phyloP scores from a whole-genome alignment of 2,113 vertebrate species.

The Ictalurus punctatus region DNA sequence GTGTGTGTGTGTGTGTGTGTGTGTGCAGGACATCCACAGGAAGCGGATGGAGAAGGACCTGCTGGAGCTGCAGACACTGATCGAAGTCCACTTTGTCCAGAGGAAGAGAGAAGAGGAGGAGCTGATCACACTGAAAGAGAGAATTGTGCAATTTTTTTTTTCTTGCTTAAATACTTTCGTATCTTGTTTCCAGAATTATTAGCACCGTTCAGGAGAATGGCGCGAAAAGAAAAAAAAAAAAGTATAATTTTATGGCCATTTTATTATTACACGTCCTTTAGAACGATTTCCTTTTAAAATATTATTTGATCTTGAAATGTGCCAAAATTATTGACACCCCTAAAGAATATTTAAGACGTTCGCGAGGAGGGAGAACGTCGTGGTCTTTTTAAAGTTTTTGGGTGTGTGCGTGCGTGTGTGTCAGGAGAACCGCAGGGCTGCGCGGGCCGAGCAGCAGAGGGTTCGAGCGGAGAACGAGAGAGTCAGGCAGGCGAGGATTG shows the following conservation, averaged over 20 bases:
- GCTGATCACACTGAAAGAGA: slow-evolving; percentile 87
- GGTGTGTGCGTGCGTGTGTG: neutral
- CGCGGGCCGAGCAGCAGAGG: slow-evolving; percentile 91
- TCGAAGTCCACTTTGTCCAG: slow-evolving; percentile 92
- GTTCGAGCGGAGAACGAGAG: slow-evolving; percentile 94
- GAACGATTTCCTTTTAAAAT: neutral
- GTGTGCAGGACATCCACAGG: slow-evolving; percentile 91
- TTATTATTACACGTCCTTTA: neutral
- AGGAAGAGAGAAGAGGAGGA: slow-evolving; percentile 96
- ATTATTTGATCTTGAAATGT: neutral
- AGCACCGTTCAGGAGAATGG: neutral
- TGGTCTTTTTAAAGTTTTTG: no score
- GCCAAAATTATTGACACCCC: neutral
- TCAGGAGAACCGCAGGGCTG: slow-evolving; percentile 88
- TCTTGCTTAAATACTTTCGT: neutral
- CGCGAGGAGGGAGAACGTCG: no score
- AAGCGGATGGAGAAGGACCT: slow-evolving; percentile 98
- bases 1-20: neutral
- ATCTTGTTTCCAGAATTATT: neutral
- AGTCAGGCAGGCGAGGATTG: slow-evolving; percentile 87
- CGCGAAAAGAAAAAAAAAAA: no score
- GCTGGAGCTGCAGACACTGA: slow-evolving; percentile 92
- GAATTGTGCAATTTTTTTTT: slow-evolving; percentile 81
- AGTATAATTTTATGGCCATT: neutral
- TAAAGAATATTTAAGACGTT: neutral